Evolutionary conservation across 2,113 vertebrate genomes (phyloP), one percentile per base, ranked within the genome.

Genomic region (Xiphophorus couchianus): DNA sequence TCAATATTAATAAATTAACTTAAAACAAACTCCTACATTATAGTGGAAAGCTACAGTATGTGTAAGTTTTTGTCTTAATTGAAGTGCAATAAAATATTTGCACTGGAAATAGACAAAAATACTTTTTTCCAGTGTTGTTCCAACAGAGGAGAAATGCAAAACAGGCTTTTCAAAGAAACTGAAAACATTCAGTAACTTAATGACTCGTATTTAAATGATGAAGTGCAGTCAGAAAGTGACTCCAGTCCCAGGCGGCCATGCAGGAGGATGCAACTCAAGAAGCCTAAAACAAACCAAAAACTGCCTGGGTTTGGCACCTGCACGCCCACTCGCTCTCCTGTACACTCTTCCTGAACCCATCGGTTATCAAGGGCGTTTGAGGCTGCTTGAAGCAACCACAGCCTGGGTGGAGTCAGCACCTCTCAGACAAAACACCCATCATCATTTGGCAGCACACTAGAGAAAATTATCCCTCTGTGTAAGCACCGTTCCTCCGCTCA

Each of bases 381-480:
- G 33, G 68, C 64, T 67, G 71, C 0, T 7, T 77, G 82, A 87
- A 58, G 71, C 62, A 80, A 92, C 91, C 93, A 69, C 91, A 93
- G 81, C 19, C 87, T 83, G 88, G 92, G 93, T 90, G 91, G 91
- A 88, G 90, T 71, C 0, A 64, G 63, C 73, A 73, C 25, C 60
- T 29, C 31, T 10, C 61, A 73, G 78, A 74, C 77, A 82, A 81
- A 85, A 85, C 79, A 70, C 76, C 63, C 80, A 86, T 89, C 70
- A 89, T 86, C 70, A 89, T 86, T 90, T 88, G 70, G 67, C 75
- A 87, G 86, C 75, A 73, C 74, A 17, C 60, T 79, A 67, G 27
- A 79, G 72, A 78, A 89, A 84, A 91, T 86, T 33, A 82, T 66
- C 60, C 35, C 61, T 64, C 48, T 76, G 54, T 70, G 58, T 48